Conservation (phyloP, 1,140 invertebrate species). For the Scaptomyza pallida region DNA sequence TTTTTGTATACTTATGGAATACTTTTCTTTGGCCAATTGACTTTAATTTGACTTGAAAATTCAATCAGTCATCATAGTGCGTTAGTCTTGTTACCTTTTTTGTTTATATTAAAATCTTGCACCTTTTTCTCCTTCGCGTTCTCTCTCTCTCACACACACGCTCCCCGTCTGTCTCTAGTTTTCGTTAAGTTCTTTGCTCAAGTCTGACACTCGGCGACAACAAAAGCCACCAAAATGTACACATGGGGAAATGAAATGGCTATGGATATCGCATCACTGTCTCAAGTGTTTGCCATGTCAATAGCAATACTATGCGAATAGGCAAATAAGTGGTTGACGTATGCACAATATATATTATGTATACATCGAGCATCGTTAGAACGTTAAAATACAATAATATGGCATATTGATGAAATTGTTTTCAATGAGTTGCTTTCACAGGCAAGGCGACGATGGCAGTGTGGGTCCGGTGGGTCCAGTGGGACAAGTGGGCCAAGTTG, state of each 20-base stretch:
- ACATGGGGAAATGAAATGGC: slow-evolving; percentile 4
- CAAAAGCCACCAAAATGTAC: slow-evolving; percentile 2
- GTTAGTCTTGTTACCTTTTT: not conserved
- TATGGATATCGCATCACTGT: slow-evolving; percentile 2
- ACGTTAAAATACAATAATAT: not conserved
- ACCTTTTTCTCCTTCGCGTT: not conserved
- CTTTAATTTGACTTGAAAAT: no score
- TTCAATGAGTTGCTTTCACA: slow-evolving; percentile 39
- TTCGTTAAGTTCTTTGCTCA: not conserved
- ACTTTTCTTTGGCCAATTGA: no score
- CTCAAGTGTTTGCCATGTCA: slow-evolving; percentile 33
- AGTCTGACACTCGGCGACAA: not conserved
- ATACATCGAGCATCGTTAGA: slow-evolving; percentile 9
- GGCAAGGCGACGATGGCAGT: slow-evolving; percentile 84
- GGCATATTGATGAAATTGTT: slow-evolving; percentile 13
- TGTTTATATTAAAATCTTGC: not conserved
- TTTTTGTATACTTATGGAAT: no score
- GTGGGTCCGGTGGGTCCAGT: slow-evolving; percentile 84
- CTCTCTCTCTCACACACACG: no score
- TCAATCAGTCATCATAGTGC: not conserved
- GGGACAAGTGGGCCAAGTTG: slow-evolving; percentile 85
- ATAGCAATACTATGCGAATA: slow-evolving; percentile 21
- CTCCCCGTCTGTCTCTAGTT: not conserved
- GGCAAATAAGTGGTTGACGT: slow-evolving; percentile 15
- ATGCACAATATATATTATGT: not conserved